Percentiles rank a stretch among this genome's conserved stretches.
Conservation (phyloP, 1,140 invertebrate species). For the Eurosta solidaginis region DNA sequence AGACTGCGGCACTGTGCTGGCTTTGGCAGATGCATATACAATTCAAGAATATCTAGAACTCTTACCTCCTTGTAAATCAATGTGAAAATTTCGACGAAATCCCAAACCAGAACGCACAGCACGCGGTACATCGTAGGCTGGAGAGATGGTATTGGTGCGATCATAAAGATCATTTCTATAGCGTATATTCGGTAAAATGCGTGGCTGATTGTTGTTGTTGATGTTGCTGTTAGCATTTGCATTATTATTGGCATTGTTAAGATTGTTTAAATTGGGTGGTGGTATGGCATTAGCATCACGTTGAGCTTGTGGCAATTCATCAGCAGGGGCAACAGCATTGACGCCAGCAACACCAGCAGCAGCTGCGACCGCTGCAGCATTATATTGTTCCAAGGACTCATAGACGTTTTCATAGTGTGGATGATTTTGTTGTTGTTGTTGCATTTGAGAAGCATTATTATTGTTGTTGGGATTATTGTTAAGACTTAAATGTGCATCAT, state of each 20-base stretch:
- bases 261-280: slow-evolving; percentile 17
- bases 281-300: slow-evolving; percentile 34
- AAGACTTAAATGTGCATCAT: slow-evolving; percentile 40
- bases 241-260: slow-evolving; percentile 32
- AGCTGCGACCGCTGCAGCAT: slow-evolving; percentile 48
- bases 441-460: slow-evolving; percentile 37
- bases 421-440: slow-evolving; percentile 48
- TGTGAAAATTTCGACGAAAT: slow-evolving; percentile 56
- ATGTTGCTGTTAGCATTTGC: slow-evolving; percentile 32
- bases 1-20: too few relatives aligned
- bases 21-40: too few relatives aligned
- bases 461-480: slow-evolving; percentile 37
- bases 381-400: slow-evolving; percentile 58
- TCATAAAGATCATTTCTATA: slow-evolving; percentile 59
- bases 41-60: too few relatives aligned
- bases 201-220: slow-evolving; percentile 44
- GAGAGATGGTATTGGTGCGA: slow-evolving; percentile 41
- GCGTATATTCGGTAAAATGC: slow-evolving; percentile 35
- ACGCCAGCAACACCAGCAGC: slow-evolving; percentile 50
- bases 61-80: slow-evolving; percentile 43
- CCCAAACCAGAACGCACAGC: slow-evolving; percentile 55
- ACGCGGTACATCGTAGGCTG: slow-evolving; percentile 57
- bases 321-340: slow-evolving; percentile 43
- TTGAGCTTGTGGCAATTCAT: slow-evolving; percentile 40
- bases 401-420: slow-evolving; percentile 63